Evolutionary conservation across 2,888 invertebrate species (phyloP).

Genomic region (Toxonevra muliebris): DNA sequence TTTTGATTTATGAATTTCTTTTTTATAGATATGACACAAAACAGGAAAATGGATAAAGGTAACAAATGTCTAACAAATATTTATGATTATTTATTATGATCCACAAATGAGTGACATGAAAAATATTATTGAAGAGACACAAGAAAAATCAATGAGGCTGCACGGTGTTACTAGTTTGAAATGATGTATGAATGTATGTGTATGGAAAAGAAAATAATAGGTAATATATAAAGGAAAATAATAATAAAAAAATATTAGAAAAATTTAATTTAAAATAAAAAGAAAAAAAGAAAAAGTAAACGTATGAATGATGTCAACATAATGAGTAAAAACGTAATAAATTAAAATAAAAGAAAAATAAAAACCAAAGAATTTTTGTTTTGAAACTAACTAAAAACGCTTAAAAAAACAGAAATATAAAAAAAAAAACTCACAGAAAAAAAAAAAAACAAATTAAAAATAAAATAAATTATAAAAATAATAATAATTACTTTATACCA

Average conservation of each 20-base stretch:
- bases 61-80: too few species aligned
- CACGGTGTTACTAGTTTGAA: too few species aligned
- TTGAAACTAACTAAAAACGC: constrained; percentile 18
- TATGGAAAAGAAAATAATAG: constrained; percentile 19
- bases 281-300: constrained; percentile 28
- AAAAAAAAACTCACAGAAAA: constrained; percentile 34
- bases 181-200: background rate
- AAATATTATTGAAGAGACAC: too few species aligned
- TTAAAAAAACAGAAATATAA: constrained; percentile 34
- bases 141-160: too few species aligned
- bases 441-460: constrained; percentile 26
- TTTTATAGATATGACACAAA: too few species aligned
- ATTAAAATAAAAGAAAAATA: background rate
- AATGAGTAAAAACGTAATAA: too few species aligned
- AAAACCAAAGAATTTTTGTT: constrained; percentile 30
- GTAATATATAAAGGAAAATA: constrained; percentile 2
- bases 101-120: too few species aligned
- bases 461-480: constrained; percentile 39
- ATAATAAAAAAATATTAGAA: background rate
- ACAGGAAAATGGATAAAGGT: too few species aligned
- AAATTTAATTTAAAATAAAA: background rate
- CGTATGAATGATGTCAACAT: background rate
- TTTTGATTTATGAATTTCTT: too few species aligned
- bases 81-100: too few species aligned
- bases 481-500: constrained; percentile 29